phyloP scores from a whole-genome alignment of 2,888 invertebrate species.

The Drosophila fulvimacula region DNA sequence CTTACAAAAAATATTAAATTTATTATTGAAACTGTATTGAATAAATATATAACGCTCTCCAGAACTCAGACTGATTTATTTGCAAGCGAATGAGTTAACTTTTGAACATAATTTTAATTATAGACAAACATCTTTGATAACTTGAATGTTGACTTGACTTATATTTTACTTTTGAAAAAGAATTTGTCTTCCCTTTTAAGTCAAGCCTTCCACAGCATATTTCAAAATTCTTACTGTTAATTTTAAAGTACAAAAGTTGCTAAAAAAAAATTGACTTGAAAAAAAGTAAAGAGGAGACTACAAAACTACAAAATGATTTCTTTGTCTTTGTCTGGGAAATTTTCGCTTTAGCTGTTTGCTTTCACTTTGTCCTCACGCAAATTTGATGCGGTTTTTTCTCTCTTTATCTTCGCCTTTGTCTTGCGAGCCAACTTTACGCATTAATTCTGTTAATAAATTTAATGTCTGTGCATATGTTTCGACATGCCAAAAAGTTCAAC shows the following conservation, averaged over 20 bases:
- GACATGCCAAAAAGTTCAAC: slow-evolving; percentile 49
- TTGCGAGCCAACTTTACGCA: slow-evolving; percentile 61
- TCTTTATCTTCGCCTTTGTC: slow-evolving; percentile 38
- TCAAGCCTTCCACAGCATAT: background rate
- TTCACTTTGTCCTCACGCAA: slow-evolving; percentile 45
- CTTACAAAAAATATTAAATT: too few species aligned
- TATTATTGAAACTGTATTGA: too few species aligned
- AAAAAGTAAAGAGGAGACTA: background rate
- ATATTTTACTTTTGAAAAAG: background rate
- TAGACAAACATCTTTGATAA: background rate
- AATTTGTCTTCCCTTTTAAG: background rate
- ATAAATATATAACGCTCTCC: too few species aligned
- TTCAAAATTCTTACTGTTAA: slow-evolving; percentile 29
- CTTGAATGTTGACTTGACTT: background rate
- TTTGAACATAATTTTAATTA: background rate
- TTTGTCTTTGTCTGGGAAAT: slow-evolving; percentile 53
- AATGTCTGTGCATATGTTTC: slow-evolving; percentile 57
- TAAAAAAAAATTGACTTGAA: slow-evolving; percentile 4
- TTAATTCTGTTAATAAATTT: slow-evolving; percentile 79
- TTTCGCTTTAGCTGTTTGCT: slow-evolving; percentile 56
- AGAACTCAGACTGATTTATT: too few species aligned
- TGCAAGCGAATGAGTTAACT: too few species aligned
- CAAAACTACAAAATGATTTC: slow-evolving; percentile 52
- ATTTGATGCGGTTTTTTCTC: slow-evolving; percentile 43
- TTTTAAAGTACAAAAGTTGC: slow-evolving; percentile 17